phyloP scores from a whole-genome alignment of 2,888 invertebrate species.

The Coremacera marginata region DNA sequence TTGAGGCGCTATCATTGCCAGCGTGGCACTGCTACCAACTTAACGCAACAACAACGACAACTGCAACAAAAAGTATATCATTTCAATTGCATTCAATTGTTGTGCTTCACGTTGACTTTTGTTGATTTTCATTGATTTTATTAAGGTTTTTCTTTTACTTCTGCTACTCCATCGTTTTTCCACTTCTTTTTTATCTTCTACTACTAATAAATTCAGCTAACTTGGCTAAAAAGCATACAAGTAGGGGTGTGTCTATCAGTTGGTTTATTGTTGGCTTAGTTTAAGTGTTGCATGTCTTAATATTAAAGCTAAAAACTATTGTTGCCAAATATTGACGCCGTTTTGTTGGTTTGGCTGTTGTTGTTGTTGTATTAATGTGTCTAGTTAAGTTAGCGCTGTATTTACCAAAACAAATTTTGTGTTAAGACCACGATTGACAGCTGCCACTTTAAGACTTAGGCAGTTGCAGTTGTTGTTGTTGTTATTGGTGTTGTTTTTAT shows the following conservation, averaged over 20 bases:
- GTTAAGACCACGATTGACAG: conserved; percentile 50
- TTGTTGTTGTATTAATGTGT: background rate
- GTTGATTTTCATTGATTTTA: conserved; percentile 4
- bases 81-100: background rate
- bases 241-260: conserved; percentile 9
- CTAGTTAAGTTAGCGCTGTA: background rate
- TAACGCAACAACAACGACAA: background rate
- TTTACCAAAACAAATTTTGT: conserved; percentile 29
- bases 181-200: background rate
- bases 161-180: background rate
- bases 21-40: conserved; percentile 1
- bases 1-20: background rate
- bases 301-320: background rate
- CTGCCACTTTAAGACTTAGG: conserved; percentile 46
- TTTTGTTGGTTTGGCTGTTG: conserved; percentile 5
- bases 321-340: background rate
- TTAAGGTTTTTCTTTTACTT: background rate
- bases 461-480: conserved; percentile 37
- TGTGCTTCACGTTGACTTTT: conserved; percentile 6
- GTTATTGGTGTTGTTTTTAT: conserved; percentile 37
- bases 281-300: conserved; percentile 6
- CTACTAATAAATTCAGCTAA: background rate
- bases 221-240: background rate
- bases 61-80: background rate
- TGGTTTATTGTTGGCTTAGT: background rate